Evolutionary conservation across 2,797 vertebrate species (phyloP).

Genomic region (Erethizon dorsatum): DNA sequence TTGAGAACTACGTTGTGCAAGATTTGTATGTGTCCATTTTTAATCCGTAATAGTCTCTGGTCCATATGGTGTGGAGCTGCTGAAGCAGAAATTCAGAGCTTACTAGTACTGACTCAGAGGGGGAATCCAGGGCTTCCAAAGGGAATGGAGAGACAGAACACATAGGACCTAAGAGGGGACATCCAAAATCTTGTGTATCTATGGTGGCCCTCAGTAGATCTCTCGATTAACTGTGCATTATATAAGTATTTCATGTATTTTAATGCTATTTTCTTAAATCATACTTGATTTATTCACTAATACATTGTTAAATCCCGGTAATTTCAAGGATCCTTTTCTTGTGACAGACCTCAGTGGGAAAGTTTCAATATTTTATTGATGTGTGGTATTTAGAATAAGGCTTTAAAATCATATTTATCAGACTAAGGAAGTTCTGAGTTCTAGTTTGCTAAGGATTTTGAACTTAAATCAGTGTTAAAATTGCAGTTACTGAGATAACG

Average conservation of each 20-base stretch:
- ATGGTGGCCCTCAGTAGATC: not conserved
- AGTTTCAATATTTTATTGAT: not conserved
- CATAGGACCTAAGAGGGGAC: fast-evolving
- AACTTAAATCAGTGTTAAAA: not conserved
- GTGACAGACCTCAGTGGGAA: not conserved
- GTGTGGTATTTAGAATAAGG: not conserved
- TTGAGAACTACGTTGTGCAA: not conserved
- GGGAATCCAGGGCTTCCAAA: not conserved
- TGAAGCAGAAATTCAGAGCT: not conserved
- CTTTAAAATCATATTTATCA: not conserved
- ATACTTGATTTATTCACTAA: not conserved
- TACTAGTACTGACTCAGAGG: not conserved
- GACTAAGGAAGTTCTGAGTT: not conserved
- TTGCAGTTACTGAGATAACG: not conserved
- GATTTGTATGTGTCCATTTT: not conserved
- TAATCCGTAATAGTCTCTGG: not conserved
- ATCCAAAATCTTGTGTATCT: not conserved
- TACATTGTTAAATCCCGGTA: not conserved
- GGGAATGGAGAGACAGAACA: not conserved
- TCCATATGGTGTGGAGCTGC: not conserved
- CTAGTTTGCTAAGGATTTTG: not conserved
- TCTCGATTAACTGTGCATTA: not conserved
- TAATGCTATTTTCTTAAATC: not conserved
- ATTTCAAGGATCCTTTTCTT: not conserved
- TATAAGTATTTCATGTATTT: not conserved